Evolutionary conservation across 2,888 invertebrate species (phyloP).

Genomic region (Isotomurus palustris): DNA sequence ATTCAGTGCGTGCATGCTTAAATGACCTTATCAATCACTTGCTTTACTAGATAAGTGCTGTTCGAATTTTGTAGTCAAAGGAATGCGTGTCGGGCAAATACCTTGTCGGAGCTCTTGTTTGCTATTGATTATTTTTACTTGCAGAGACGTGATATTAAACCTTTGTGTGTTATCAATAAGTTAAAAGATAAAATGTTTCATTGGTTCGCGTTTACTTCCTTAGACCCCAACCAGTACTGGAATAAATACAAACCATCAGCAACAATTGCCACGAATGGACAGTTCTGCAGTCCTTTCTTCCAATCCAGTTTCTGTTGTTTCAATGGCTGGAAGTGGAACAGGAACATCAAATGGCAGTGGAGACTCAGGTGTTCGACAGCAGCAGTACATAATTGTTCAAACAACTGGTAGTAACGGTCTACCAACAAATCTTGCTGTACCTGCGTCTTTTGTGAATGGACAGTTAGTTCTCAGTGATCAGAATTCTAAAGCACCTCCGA

Average conservation of each 20-base stretch:
- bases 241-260: not conserved
- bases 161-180: too few species aligned
- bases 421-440: constrained; percentile 45
- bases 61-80: too few species aligned
- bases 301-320: not conserved
- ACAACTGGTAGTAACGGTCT: constrained; percentile 44
- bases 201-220: too few species aligned
- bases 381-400: constrained; percentile 46
- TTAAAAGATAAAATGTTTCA: too few species aligned
- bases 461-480: constrained; percentile 43
- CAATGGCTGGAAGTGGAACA: not conserved
- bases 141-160: too few species aligned
- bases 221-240: not conserved
- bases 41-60: too few species aligned
- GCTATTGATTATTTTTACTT: too few species aligned
- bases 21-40: too few species aligned
- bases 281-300: not conserved
- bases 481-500: constrained; percentile 58
- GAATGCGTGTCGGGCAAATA: too few species aligned
- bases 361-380: constrained; percentile 31
- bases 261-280: not conserved
- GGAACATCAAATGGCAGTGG: not conserved
- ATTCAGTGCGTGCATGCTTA: too few species aligned
- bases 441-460: constrained; percentile 42
- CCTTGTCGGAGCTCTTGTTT: too few species aligned